Base-by-base conservation (phyloP, 2,797 vertebrate species). In the Rallus crepitans region DNA sequence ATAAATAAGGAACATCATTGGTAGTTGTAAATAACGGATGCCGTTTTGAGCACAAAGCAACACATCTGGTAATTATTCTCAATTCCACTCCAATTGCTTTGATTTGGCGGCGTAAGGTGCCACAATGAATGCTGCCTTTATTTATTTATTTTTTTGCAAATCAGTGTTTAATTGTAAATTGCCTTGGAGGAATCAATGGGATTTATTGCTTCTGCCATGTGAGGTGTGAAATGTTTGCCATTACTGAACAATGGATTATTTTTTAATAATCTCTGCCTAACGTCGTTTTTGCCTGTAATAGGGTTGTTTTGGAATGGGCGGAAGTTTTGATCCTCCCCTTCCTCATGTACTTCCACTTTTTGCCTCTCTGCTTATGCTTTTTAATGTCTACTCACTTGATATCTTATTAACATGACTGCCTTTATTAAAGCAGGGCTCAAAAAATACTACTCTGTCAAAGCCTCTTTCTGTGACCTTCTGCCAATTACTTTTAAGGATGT, bases 111-210 rank as follows among this genome's bases (percentile, higher is more conserved):
- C 3, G 19, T 77, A 93, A 95, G 89, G 81, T 89, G 82, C 65
- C 66, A 42, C 87, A 86, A 83, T 89, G 80, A 93, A 77, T 91
- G 76, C 66, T 82, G 53, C 9, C 20, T 73, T 89, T 96, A 87
- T 95, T 94, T 96, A 80, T 94, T 89, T 96, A 90, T 94, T 95
- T 91, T 94, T 93, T 91, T 95, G 73, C 72, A 97, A 94, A 96
- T 95, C 95, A 93, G 95, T 90, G 92, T 96, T 98, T 97, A 97
- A 97, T 97, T 97, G 97, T 91, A 97, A 97, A 97, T 96, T 96
- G 92, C 91, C 93, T 97, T 87, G n/a, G 60, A 96, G 79, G 92
- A 97, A 97, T 97, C 97, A 95, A 96, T 97, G 81, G 90, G 87
- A 96, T 97, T 95, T 97, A 96, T 97, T 97, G 93, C 96, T 97